phyloP scores from a whole-genome alignment of 2,113 vertebrate species.

The Neodontobutis hainanensis region DNA sequence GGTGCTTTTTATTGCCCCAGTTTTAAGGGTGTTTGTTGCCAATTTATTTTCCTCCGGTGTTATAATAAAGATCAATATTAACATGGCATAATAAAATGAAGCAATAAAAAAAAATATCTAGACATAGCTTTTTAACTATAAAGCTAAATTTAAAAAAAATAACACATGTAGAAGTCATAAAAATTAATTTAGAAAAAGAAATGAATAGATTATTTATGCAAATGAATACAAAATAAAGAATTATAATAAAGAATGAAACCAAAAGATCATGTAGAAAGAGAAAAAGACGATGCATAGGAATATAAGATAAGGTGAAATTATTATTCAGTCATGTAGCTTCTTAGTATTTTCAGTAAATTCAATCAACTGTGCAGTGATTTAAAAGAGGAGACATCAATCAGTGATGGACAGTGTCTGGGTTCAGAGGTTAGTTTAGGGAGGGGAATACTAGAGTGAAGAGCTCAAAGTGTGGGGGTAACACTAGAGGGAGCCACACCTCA shows the following conservation, averaged over 20 bases:
- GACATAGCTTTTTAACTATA: neutral
- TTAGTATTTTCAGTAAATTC: neutral
- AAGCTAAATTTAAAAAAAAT: too few relatives aligned
- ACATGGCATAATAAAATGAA: neutral
- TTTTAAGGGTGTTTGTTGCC: conserved; percentile 18
- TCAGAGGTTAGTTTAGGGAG: conserved; percentile 78
- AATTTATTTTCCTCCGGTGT: conserved; percentile 13
- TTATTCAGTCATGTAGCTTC: neutral
- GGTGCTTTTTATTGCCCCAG: conserved; percentile 18
- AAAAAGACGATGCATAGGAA: neutral
- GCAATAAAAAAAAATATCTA: neutral
- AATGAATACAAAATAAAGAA: neutral
- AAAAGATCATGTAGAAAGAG: neutral
- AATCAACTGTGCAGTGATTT: neutral
- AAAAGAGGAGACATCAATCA: conserved; percentile 32
- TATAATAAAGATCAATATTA: conserved; percentile 6
- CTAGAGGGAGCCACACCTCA: conserved; percentile 89
- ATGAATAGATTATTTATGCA: neutral
- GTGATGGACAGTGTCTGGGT: conserved; percentile 32
- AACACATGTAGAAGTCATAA: too few relatives aligned
- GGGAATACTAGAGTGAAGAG: conserved; percentile 67
- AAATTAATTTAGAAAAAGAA: neutral
- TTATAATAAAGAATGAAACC: conserved; percentile 30
- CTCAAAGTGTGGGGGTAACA: conserved; percentile 67
- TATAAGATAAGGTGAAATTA: neutral